A percentile compares a stretch with the other conserved stretches of the same genome.
phyloP scores from a whole-genome alignment of 2,113 vertebrate species.

The Takifugu flavidus region DNA sequence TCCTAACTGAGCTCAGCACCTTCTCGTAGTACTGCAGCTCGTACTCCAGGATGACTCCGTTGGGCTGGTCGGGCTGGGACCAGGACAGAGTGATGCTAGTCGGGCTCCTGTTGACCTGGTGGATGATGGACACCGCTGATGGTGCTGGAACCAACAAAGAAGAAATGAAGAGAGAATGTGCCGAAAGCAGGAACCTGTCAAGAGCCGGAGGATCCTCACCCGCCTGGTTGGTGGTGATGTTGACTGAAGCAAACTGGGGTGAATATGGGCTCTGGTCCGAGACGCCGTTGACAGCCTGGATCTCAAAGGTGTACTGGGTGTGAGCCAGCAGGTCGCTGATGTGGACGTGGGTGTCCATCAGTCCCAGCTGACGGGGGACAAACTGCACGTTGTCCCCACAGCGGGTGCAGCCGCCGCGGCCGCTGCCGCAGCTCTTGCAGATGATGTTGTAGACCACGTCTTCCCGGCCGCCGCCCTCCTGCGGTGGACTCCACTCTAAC shows the following conservation, averaged over 20 bases:
- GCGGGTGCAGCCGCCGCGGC: slow-evolving; percentile 84
- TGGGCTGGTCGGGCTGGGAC: slow-evolving; percentile 95
- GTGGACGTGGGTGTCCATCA: slow-evolving; percentile 80
- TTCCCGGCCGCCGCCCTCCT: slow-evolving; percentile 84
- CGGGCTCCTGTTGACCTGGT: slow-evolving; percentile 88
- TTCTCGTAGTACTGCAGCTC: slow-evolving; percentile 94
- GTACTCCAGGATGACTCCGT: slow-evolving; percentile 93
- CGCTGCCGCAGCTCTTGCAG: slow-evolving; percentile 90
- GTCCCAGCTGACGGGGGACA: slow-evolving; percentile 87
- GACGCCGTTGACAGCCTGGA: slow-evolving; percentile 92
- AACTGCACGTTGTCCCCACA: slow-evolving; percentile 96
- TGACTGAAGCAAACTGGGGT: slow-evolving; percentile 85
- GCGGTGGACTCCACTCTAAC: slow-evolving; percentile 85
- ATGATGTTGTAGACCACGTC: slow-evolving; percentile 97
- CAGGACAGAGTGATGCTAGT: slow-evolving; percentile 92
- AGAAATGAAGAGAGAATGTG: not conserved
- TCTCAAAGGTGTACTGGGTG: slow-evolving; percentile 96
- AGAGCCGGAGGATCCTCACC: slow-evolving; percentile 73
- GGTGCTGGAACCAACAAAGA: slow-evolving; percentile 75
- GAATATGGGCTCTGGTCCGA: slow-evolving; percentile 94
- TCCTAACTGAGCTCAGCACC: no score
- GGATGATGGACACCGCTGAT: slow-evolving; percentile 92
- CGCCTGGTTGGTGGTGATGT: slow-evolving; percentile 98
- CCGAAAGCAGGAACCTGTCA: not conserved
- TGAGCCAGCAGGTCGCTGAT: slow-evolving; percentile 93